Percentiles rank a stretch among this genome's conserved stretches.
phyloP scores from a whole-genome alignment of 2,888 invertebrate genomes.

The Cryptophagus acutangulus region DNA sequence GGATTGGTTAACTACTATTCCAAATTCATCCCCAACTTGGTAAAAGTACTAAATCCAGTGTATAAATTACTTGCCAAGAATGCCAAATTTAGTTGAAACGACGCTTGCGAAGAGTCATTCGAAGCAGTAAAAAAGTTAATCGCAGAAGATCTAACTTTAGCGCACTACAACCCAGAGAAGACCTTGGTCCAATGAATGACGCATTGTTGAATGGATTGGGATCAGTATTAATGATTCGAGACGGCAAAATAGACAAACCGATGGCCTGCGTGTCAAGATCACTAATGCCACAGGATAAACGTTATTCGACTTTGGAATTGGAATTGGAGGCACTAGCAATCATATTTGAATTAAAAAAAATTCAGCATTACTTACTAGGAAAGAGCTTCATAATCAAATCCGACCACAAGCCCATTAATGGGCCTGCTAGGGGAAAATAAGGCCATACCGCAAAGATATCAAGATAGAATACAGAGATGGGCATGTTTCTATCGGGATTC shows the following conservation, averaged over 20 bases:
- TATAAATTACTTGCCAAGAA: conserved; percentile 3
- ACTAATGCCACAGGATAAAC: conserved; percentile 15
- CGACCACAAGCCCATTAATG: conserved; percentile 17
- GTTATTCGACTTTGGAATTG: conserved; percentile 15
- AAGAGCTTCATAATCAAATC: conserved; percentile 11
- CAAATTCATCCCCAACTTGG: conserved; percentile 13
- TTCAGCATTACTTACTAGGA: conserved; percentile 11
- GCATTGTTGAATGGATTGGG: conserved; percentile 3
- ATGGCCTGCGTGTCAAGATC: conserved; percentile 20
- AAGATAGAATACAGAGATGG: conserved; percentile 8
- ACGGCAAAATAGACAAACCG: conserved; percentile 16
- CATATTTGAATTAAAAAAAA: conserved; percentile 8
- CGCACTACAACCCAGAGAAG: conserved; percentile 2
- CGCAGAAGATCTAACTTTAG: neutral
- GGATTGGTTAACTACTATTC: conserved; percentile 21
- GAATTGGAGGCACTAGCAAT: conserved; percentile 17
- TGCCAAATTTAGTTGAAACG: conserved; percentile 3
- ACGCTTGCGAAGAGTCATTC: conserved; percentile 9
- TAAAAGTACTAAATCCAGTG: conserved; percentile 5
- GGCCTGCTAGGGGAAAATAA: conserved; percentile 14
- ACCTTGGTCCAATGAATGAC: neutral
- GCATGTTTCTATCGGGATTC: too few species aligned
- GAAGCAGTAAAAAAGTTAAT: neutral
- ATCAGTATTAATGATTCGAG: conserved; percentile 13
- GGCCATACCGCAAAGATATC: conserved; percentile 8